A percentile compares a stretch with the other conserved stretches of the same genome.
Evolutionary conservation across 2,113 vertebrate genomes (phyloP).

Genomic region (Oreochromis aureus): DNA sequence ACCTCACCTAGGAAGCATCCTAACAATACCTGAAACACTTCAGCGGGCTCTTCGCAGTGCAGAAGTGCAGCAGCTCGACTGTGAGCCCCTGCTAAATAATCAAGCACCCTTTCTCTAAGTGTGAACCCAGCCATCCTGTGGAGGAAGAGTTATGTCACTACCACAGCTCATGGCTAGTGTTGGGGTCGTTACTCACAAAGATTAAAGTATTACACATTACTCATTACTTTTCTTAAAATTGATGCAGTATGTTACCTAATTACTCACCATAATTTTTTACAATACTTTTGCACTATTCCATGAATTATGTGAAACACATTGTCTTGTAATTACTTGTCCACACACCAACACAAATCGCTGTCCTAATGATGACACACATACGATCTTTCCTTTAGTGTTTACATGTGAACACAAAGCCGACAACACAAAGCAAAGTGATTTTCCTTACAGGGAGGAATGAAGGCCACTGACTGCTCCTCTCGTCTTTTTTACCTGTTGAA

Average conservation of each 20-base stretch:
- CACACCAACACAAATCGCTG: neutral
- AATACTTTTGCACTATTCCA: neutral
- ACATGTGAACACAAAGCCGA: neutral
- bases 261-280: neutral
- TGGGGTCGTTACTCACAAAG: neutral
- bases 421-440: neutral
- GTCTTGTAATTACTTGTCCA: neutral
- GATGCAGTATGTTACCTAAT: neutral
- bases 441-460: neutral
- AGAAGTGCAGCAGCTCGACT: neutral
- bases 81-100: neutral
- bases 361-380: neutral
- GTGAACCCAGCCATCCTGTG: neutral
- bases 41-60: neutral
- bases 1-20: neutral
- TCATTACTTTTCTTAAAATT: neutral
- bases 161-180: neutral
- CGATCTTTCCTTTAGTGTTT: neutral
- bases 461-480: neutral
- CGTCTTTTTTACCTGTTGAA: neutral
- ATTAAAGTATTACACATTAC: neutral
- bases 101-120: neutral
- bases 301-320: neutral
- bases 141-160: neutral
- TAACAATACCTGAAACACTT: neutral